These are phyloP conservation scores for Maylandia zebra DNA, from an alignment of 2,113 vertebrate genomes.

Conservation along the genomic window DNA sequence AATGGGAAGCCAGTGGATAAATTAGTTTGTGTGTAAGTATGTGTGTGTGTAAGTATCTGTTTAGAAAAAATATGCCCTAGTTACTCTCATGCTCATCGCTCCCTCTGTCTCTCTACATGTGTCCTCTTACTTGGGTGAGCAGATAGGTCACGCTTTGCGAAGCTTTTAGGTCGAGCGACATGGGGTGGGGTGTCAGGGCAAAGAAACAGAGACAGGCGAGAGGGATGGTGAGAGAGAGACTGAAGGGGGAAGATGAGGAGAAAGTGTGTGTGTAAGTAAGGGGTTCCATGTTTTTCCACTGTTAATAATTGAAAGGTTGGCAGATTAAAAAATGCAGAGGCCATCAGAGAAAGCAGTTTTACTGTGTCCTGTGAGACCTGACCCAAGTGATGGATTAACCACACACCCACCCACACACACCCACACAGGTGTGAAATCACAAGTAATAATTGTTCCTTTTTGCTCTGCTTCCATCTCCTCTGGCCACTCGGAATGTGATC, in stretches of 20 bases:
- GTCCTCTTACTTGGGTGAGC: constrained; percentile 61
- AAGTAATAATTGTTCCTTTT: constrained; percentile 11
- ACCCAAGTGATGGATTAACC: constrained; percentile 53
- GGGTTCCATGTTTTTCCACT: constrained; percentile 44
- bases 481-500: background rate
- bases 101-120: constrained; percentile 23
- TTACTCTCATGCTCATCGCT: background rate
- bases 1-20: background rate
- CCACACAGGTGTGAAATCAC: constrained; percentile 6
- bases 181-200: background rate
- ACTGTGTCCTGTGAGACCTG: constrained; percentile 36
- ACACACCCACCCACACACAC: background rate
- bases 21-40: background rate
- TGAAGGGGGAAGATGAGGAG: background rate
- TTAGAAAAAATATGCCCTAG: constrained; percentile 12
- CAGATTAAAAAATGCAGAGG: constrained; percentile 23
- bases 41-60: background rate
- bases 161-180: constrained; percentile 42
- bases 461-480: background rate
- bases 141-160: constrained; percentile 48
- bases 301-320: constrained; percentile 69
- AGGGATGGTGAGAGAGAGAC: background rate
- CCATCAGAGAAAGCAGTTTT: constrained; percentile 49
- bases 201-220: background rate
- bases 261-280: background rate